Evolutionary conservation across 2,113 vertebrate genomes (phyloP).

Genomic region (Boulengeromyrus knoepffleri): DNA sequence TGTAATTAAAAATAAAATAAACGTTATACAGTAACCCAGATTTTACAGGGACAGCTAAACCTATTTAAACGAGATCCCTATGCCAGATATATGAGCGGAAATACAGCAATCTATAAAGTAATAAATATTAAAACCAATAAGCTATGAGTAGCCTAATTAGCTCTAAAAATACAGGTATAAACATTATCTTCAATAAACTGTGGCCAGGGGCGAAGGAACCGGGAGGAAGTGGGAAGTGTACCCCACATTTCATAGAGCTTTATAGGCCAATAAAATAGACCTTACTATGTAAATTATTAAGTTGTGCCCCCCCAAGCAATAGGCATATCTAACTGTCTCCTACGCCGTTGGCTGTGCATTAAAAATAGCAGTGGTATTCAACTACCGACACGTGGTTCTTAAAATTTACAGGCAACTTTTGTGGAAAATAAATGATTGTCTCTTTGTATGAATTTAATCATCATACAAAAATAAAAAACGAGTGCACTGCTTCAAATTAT

Average conservation of each 20-base stretch:
- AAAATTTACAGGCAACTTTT: no score
- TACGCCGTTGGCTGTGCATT: no score
- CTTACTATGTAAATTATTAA: neutral
- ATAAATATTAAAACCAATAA: neutral
- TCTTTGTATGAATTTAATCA: neutral
- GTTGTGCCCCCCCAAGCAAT: neutral
- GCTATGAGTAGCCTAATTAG: neutral
- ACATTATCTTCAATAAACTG: neutral
- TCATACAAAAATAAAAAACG: neutral
- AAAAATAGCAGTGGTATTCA: no score
- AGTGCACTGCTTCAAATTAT: neutral
- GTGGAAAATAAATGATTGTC: neutral
- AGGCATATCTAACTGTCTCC: no score
- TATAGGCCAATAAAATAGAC: neutral
- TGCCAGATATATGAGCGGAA: neutral
- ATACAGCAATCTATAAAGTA: neutral
- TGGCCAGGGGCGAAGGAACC: neutral
- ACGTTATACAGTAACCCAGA: neutral
- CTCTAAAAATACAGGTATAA: neutral
- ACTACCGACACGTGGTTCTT: no score
- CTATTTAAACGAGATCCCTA: neutral
- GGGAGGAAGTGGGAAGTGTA: neutral
- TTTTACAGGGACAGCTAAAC: neutral
- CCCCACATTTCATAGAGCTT: neutral
- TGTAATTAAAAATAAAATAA: neutral